Percentiles rank a stretch among this genome's conserved stretches.
These are phyloP conservation scores for Oconnorella tubifera DNA, from an alignment of 2,888 invertebrate genomes.

Conservation along the genomic window DNA sequence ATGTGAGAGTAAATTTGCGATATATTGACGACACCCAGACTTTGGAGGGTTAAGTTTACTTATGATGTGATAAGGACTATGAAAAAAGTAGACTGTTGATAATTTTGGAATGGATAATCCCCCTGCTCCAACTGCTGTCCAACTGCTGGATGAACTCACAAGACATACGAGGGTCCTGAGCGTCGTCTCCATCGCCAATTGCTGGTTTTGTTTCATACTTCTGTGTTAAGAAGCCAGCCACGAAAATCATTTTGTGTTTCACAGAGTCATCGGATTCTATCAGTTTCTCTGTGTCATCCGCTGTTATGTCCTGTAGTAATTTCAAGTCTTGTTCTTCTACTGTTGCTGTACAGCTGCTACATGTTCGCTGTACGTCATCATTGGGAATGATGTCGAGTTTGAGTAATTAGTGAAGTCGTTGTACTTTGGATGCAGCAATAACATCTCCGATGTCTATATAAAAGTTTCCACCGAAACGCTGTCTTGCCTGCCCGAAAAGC, in stretches of 20 bases:
- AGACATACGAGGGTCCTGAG: not conserved
- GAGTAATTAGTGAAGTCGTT: constrained; percentile 8
- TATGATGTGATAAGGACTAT: not conserved
- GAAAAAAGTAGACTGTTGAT: not conserved
- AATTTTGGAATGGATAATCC: not conserved
- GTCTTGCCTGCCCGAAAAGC: constrained; percentile 6
- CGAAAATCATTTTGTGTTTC: constrained; percentile 7
- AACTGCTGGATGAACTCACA: not conserved
- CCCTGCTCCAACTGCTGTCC: not conserved
- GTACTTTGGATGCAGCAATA: constrained; percentile 8
- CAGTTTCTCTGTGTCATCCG: constrained; percentile 8
- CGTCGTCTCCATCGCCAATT: not conserved
- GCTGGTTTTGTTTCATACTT: not conserved
- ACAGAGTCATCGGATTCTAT: constrained; percentile 2
- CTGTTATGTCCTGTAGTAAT: constrained; percentile 1
- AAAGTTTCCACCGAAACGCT: constrained; percentile 7
- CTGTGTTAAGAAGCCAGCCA: not conserved
- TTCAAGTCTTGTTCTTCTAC: constrained; percentile 1
- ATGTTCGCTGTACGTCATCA: constrained; percentile 1
- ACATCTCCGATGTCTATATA: constrained; percentile 7
- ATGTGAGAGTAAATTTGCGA: not conserved
- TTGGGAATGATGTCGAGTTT: constrained; percentile 9
- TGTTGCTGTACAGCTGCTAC: constrained; percentile 1
- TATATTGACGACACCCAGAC: not conserved
- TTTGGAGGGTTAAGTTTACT: not conserved